A percentile compares a stretch with the other conserved stretches of the same genome.
Evolutionary conservation across 2,797 vertebrate species (phyloP).

Genomic region (Pagetopsis macropterus): DNA sequence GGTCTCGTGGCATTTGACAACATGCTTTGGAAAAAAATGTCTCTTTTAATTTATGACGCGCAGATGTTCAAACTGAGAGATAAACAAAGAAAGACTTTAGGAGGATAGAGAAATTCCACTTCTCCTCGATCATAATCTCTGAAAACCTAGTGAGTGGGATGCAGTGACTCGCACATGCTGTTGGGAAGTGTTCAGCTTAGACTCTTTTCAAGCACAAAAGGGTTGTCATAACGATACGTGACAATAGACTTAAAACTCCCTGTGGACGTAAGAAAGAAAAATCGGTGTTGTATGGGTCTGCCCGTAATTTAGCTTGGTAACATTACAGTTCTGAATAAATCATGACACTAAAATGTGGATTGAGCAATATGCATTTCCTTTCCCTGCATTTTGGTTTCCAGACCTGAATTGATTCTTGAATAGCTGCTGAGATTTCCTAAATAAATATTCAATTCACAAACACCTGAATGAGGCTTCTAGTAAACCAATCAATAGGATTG

Average conservation of each 20-base stretch:
- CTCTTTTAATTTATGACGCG: constrained; percentile 35
- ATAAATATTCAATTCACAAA: constrained; percentile 29
- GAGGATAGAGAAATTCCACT: not conserved
- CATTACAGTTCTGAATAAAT: constrained; percentile 11
- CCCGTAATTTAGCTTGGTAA: not conserved
- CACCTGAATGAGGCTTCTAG: constrained; percentile 9
- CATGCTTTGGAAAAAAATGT: constrained; percentile 11
- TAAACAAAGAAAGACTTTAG: constrained; percentile 1
- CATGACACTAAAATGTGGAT: not conserved
- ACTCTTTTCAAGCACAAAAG: not conserved
- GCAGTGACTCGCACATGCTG: not conserved
- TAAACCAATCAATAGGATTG: not conserved
- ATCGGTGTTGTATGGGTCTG: not conserved
- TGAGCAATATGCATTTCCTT: constrained; percentile 2
- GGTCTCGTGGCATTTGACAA: constrained; percentile 11
- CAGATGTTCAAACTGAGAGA: constrained; percentile 58
- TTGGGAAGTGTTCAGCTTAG: not conserved
- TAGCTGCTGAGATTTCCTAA: not conserved
- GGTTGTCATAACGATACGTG: not conserved
- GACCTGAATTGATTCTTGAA: not conserved
- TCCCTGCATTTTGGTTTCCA: not conserved
- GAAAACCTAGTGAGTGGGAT: not conserved
- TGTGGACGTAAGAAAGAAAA: not conserved
- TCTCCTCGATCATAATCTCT: not conserved
- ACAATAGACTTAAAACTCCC: not conserved